Evolutionary conservation across 2,797 vertebrate species (phyloP), one percentile per base, ranked within the genome.

Genomic region (Lutjanus argentimaculatus): DNA sequence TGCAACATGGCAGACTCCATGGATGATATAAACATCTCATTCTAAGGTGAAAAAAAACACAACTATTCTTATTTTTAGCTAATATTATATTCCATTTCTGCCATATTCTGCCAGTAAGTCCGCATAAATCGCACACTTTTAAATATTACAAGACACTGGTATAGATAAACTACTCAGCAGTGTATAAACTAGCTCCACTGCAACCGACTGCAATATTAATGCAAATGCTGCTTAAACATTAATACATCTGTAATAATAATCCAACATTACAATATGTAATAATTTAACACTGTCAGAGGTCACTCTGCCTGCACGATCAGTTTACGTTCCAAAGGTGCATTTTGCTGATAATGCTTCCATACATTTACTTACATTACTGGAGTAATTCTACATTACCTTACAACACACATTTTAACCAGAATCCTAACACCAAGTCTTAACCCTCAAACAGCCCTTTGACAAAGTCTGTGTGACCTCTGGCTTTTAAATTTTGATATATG

Each of bases 401-500:
- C 45, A 21, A 2, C 10, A 56, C 11, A 17, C 10, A 48, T 42
- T 57, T 11, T 1, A 48, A n/a, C 14, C 12, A 30, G 14, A 58
- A 45, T 30, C 48, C 0, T 8, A 11, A 66, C 46, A 53, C 30
- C 6, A n/a, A 12, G 16, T n/a, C 6, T 59, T 25, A 16, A 59
- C 13, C 16, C 13, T 55, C 51, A 45, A 73, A 25, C 21, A 22
- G 57, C 22, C 3, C 16, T n/a, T 17, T 45, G 45, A 59, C 6
- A 0, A 52, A 62, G 19, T 21, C 17, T 15, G 22, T 61, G 53
- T 55, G 62, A 70, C n/a, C 42, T 58, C 1, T 36, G 16, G 42
- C 21, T 72, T 40, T 74, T 48, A 67, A 8, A 73, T 56, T 62
- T 59, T 70, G 80, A 73, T 67, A n/a, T 53, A 67, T 49, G 71